phyloP scores from a whole-genome alignment of 2,888 invertebrate genomes.

The Mesopsocus fuscifrons region DNA sequence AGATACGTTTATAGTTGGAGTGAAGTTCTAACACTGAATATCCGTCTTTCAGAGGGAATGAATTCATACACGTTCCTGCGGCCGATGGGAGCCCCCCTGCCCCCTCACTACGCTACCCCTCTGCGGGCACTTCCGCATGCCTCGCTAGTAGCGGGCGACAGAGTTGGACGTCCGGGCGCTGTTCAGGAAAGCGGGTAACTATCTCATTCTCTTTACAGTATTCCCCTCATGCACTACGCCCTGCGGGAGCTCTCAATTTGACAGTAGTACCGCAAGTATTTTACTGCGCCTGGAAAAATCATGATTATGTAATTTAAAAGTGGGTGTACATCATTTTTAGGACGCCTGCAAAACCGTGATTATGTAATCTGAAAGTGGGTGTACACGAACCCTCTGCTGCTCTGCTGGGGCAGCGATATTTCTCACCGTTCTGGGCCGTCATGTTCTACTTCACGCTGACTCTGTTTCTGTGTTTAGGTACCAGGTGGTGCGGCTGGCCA shows the following conservation, averaged over 20 bases:
- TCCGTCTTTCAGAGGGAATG: conserved; percentile 45
- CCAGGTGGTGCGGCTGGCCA: conserved; percentile 65
- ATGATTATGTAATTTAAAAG: too few species aligned
- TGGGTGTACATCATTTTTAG: too few species aligned
- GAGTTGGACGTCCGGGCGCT: conserved; percentile 37
- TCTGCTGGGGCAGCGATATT: too few species aligned
- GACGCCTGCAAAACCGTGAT: too few species aligned
- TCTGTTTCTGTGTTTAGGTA: conserved; percentile 49
- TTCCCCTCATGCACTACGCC: too few species aligned
- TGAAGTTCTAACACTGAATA: too few species aligned
- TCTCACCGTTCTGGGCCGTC: conserved; percentile 78
- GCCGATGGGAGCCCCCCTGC: conserved; percentile 34
- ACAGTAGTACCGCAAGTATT: conserved; percentile 13
- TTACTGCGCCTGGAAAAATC: too few species aligned
- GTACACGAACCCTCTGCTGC: too few species aligned
- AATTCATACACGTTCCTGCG: conserved; percentile 52
- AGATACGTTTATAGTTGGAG: too few species aligned
- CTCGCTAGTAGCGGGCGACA: conserved; percentile 49
- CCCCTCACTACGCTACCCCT: conserved; percentile 37
- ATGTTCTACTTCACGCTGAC: conserved; percentile 70
- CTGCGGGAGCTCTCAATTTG: too few species aligned
- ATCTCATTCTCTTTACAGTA: too few species aligned
- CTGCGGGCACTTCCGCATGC: conserved; percentile 50
- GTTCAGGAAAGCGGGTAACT: conserved; percentile 22
- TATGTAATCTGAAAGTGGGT: too few species aligned